Base-by-base conservation (phyloP, 1,140 invertebrate genomes). In the Drosophila hydei region DNA sequence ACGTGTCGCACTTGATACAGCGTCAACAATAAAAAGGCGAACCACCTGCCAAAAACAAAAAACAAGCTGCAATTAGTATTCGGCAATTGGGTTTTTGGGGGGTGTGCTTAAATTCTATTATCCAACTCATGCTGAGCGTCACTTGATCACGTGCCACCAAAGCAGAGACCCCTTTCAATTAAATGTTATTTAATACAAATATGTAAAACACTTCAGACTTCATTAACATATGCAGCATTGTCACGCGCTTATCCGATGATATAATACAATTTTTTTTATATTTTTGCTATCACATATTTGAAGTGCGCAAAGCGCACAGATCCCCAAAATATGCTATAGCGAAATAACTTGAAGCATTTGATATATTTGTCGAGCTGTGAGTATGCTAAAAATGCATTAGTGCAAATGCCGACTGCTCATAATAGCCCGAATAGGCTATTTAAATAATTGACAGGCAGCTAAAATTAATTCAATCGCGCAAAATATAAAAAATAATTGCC, bases 401-500 rank as follows among this genome's bases (percentile, higher is more conserved):
- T 51, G 36, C 18, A 38, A 42, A 43, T 50, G 58, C 23, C 36
- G 42, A 27, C 11, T 36, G 25, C 43, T 52, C 43, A 11, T 47
- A 30, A 14, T 45, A 9, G 16, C 6, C 7, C n/a, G 27, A 14
- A 50, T 50, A 7, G 30, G 30, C 16, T 12, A 52, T 21, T 52
- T 23, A 36, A 16, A 47, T 33, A 45, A 59, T 11, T 59, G 56
- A 30, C 56, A 47, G 42, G 42, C 25, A 14, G 16, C 14, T 6
- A 6, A 42, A 43, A 47, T 60, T 47, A 16, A 60, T 47, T 27
- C 30, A 16, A 19, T 48, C 9, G 5, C 30, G 21, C 27, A 23
- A 79, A 54, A 70, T 63, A 52, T 64, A 70, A 45, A 71, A 25
- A 58, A 52, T 23, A 79, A 62, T 51, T 33, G 40, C 47, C 73